These are phyloP conservation scores for Lepus americanus DNA, from an alignment of 2,113 vertebrate genomes.

Conservation along the genomic window DNA sequence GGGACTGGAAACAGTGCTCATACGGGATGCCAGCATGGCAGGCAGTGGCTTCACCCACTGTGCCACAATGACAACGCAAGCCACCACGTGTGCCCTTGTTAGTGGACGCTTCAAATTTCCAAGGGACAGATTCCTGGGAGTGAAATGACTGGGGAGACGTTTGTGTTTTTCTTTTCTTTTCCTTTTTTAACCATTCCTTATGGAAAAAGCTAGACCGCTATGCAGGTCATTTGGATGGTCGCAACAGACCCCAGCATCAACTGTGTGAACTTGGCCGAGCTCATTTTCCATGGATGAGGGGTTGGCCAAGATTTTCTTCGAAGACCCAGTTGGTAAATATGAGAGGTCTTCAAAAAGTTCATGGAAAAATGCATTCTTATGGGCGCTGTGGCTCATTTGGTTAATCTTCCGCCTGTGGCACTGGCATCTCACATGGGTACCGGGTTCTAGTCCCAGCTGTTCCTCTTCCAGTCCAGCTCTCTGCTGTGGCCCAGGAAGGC, in stretches of 20 bases:
- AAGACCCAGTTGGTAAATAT: background rate
- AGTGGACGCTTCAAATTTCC: background rate
- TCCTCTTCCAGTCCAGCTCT: too few relatives aligned
- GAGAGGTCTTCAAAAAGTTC: too few relatives aligned
- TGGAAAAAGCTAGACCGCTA: background rate
- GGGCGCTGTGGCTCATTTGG: too few relatives aligned
- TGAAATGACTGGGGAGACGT: background rate
- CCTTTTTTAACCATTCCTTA: background rate
- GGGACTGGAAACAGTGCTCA: too few relatives aligned
- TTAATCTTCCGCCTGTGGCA: too few relatives aligned
- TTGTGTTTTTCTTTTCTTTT: background rate
- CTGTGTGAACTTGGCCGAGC: background rate
- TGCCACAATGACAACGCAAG: too few relatives aligned
- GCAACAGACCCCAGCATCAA: background rate
- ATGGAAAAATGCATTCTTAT: too few relatives aligned
- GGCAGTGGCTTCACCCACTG: too few relatives aligned
- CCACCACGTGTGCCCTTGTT: background rate
- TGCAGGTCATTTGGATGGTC: background rate
- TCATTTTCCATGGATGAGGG: background rate
- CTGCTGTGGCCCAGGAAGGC: too few relatives aligned
- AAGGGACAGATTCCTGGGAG: background rate
- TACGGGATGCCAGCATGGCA: too few relatives aligned
- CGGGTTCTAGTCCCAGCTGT: too few relatives aligned
- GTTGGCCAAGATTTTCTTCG: background rate
- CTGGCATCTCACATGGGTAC: too few relatives aligned